These are phyloP conservation scores for mouse (Mus musculus) DNA, from an alignment of 2,113 vertebrate species.

Conservation along the genomic window GRCm39 chr5:52149501-52150000, in stretches of 20 bases:
- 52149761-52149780: not conserved
- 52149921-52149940: not conserved
- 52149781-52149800: not conserved
- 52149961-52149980: not conserved
- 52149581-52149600: constrained; percentile 66
- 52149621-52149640: constrained; percentile 62
- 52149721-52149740: not conserved
- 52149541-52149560: constrained; percentile 49
- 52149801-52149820: not conserved
- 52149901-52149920: not conserved
- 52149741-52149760: not conserved
- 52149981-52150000: too few species aligned
- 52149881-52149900: not conserved
- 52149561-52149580: constrained; percentile 57
- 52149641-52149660: rapidly evolving
- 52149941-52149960: not conserved
- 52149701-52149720: not conserved
- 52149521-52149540: too few species aligned
- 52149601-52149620: constrained; percentile 70
- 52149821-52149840: not conserved
- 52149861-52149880: not conserved
- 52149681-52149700: not conserved
- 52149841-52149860: not conserved
- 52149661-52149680: not conserved
- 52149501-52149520: constrained; percentile 58